phyloP scores from a whole-genome alignment of 2,888 invertebrate species.

The Drosophila hamatofila region DNA sequence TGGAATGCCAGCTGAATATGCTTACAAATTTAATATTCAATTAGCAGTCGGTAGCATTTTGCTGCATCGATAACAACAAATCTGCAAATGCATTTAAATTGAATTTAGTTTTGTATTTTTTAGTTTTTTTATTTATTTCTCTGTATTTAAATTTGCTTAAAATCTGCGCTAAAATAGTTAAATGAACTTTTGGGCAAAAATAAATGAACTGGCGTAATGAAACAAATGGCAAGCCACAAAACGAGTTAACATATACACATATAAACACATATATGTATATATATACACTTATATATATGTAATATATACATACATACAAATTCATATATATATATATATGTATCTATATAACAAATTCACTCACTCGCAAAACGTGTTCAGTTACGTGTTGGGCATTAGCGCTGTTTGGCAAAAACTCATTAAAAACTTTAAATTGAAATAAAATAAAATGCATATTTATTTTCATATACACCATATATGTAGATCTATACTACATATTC shows the following conservation, averaged over 20 bases:
- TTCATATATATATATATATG: constrained; percentile 10
- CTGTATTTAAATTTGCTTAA: constrained; percentile 60
- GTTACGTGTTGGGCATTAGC: constrained; percentile 52
- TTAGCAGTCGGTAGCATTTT: constrained; percentile 34
- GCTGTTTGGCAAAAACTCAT: constrained; percentile 71
- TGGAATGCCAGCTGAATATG: constrained; percentile 1
- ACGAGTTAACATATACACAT: constrained; percentile 28
- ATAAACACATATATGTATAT: background rate
- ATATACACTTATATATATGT: too few species aligned
- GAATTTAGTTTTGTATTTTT: constrained; percentile 43
- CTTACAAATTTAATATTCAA: constrained; percentile 51
- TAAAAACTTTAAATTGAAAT: constrained; percentile 83
- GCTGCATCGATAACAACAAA: constrained; percentile 43
- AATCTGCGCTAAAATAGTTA: constrained; percentile 47
- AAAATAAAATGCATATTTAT: constrained; percentile 68
- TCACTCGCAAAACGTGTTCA: constrained; percentile 21
- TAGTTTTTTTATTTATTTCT: background rate
- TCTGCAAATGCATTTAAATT: constrained; percentile 49
- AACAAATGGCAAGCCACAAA: constrained; percentile 41
- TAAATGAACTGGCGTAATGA: constrained; percentile 54
- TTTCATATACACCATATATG: constrained; percentile 36
- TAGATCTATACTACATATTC: background rate
- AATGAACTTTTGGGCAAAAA: constrained; percentile 35
- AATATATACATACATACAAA: background rate
- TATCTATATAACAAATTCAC: constrained; percentile 11